Percentiles rank a stretch among this genome's conserved stretches.
phyloP scores from a whole-genome alignment of 1,140 invertebrate species.

The Rhagoletis zephyria region DNA sequence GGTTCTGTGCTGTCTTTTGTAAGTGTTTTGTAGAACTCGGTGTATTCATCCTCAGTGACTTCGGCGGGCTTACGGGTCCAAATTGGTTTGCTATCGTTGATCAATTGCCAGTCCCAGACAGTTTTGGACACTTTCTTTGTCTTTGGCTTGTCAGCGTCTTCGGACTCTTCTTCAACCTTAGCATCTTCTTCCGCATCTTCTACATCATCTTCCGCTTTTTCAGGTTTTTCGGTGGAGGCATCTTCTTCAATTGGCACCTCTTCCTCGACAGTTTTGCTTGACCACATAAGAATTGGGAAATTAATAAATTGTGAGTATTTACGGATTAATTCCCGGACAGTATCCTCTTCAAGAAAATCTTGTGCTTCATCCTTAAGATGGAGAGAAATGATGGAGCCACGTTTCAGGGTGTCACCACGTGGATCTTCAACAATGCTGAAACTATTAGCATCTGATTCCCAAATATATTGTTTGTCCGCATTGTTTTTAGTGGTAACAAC shows the following conservation, averaged over 20 bases:
- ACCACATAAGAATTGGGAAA: conserved; percentile 98
- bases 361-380: conserved; percentile 96
- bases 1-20: conserved; percentile 93
- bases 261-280: conserved; percentile 91
- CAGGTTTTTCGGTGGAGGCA: conserved; percentile 56
- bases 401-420: conserved; percentile 88
- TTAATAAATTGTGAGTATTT: conserved; percentile 99
- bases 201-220: conserved; percentile 72
- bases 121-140: conserved; percentile 96
- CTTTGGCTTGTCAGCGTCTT: conserved; percentile 86
- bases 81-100: conserved; percentile 97
- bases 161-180: conserved; percentile 80
- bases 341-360: conserved; percentile 95
- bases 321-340: conserved; percentile 90
- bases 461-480: conserved; percentile 95
- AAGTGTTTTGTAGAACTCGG: conserved; percentile 93
- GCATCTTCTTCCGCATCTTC: conserved; percentile 78
- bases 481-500: conserved; percentile 97
- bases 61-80: conserved; percentile 94
- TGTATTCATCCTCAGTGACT: conserved; percentile 90
- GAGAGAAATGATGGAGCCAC: conserved; percentile 89
- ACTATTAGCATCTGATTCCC: conserved; percentile 94
- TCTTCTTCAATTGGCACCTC: conserved; percentile 83
- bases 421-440: conserved; percentile 96
- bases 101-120: conserved; percentile 97